phyloP scores from a whole-genome alignment of 2,888 invertebrate genomes.

The Aphrophora alni region DNA sequence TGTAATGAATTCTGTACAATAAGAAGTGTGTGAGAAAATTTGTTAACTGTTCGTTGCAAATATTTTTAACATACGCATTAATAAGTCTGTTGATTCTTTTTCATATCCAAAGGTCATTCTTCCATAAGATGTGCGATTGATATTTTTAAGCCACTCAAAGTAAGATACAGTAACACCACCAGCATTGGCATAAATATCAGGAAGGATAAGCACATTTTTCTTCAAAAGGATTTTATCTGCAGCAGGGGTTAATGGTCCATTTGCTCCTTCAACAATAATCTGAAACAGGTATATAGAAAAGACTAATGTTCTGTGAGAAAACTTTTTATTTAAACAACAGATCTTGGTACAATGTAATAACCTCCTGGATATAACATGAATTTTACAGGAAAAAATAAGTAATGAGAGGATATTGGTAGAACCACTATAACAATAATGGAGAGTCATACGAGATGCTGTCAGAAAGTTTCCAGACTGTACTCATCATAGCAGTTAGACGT shows the following conservation, averaged over 20 bases:
- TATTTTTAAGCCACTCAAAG: slow-evolving; percentile 90
- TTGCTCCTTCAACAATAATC: slow-evolving; percentile 89
- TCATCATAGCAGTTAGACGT: no score
- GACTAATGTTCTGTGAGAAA: no score
- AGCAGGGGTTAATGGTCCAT: slow-evolving; percentile 88
- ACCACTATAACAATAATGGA: no score
- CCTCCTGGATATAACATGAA: background rate
- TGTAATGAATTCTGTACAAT: no score
- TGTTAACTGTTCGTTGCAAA: no score
- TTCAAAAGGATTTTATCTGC: slow-evolving; percentile 78
- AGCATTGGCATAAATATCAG: slow-evolving; percentile 76
- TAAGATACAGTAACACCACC: slow-evolving; percentile 93
- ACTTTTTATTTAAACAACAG: background rate
- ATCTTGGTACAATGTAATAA: background rate
- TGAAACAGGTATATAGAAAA: slow-evolving; percentile 55
- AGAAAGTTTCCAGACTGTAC: no score
- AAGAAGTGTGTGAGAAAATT: no score
- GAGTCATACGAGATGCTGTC: no score
- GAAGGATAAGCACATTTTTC: slow-evolving; percentile 78
- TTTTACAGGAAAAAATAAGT: no score
- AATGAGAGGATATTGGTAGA: no score
- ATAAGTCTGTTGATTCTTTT: slow-evolving; percentile 80
- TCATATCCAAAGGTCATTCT: slow-evolving; percentile 87
- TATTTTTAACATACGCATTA: slow-evolving; percentile 57
- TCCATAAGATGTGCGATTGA: slow-evolving; percentile 90